Base-by-base conservation (phyloP, 1,140 invertebrate genomes). In the Manduca sexta region DNA sequence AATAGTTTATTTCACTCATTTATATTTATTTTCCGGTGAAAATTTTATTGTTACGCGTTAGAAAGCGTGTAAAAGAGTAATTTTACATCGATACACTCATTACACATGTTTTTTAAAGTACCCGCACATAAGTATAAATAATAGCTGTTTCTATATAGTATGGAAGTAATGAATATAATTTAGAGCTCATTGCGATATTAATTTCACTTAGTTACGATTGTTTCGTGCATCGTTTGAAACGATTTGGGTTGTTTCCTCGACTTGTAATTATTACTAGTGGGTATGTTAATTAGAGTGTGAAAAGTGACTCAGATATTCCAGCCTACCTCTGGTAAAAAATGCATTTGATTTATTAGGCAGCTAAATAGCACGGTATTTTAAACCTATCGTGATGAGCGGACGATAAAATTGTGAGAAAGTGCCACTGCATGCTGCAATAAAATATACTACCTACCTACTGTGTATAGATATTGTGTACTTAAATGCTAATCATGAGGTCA, bases 231-330 rank as follows among this genome's bases (percentile, higher is more conserved):
- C 53, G 61, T 62, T 74, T 74, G 67, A 40, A 39, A 52, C 56
- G 63, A 79, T 79, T 81, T 76, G 61, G 69, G 68, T 69, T 65
- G 63, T 69, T 77, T 77, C 68, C 56, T 79, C 63, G 47, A 63
- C 56, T 78, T 64, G 50, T 62, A 75, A 79, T 77, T 69, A 72
- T 73, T 77, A 74, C 67, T 77, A 5, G 75, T 74, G 64, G 65
- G 74, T 69, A 76, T 68, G 60, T 69, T 77, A 84, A 82, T 81
- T 84, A 63, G 80, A 81, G 80, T 84, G 80, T 84, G 80, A 84
- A 82, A 71, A 65, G 62, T 80, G 80, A 81, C 66, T 84, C 78
- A 84, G 65, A 71, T 79, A 64, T 60, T 58, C 53, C 73, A 64
- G 57, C 74, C 74, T 71, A 77, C 78, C 52, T 74, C 38, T 60